phyloP scores from a whole-genome alignment of 2,797 vertebrate species.

The Girardinus metallicus region DNA sequence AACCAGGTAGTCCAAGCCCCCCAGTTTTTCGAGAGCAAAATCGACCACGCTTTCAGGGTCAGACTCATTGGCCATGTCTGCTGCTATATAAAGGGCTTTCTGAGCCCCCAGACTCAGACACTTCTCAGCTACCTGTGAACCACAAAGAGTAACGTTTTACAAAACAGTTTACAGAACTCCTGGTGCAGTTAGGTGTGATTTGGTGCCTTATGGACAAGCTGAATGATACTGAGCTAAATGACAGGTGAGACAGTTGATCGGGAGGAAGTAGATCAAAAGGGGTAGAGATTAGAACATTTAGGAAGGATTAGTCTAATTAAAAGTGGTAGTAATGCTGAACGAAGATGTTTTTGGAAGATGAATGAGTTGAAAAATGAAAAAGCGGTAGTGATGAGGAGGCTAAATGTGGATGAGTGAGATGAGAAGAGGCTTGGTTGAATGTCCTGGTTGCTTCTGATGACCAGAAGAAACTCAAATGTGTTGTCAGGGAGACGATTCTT shows the following conservation, averaged over 20 bases:
- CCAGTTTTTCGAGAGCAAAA: conserved; percentile 85
- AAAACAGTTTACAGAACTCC: background rate
- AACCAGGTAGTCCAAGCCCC: conserved; percentile 87
- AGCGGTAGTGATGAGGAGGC: too few species aligned
- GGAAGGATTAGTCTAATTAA: background rate
- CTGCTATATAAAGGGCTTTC: conserved; percentile 81
- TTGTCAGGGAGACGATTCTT: too few species aligned
- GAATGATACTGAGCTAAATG: background rate
- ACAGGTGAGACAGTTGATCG: background rate
- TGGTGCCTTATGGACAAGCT: background rate
- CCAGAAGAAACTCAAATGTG: too few species aligned
- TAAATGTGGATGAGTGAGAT: too few species aligned
- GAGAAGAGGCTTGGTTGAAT: too few species aligned
- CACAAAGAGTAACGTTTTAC: conserved; percentile 2
- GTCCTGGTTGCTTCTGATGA: too few species aligned
- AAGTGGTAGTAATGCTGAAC: background rate
- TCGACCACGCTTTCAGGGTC: conserved; percentile 82
- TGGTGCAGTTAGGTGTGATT: background rate
- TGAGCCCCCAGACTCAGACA: conserved; percentile 82
- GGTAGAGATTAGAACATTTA: background rate
- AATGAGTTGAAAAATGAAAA: too few species aligned
- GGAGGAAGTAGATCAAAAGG: background rate
- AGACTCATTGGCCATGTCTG: conserved; percentile 82
- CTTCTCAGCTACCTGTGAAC: conserved; percentile 28
- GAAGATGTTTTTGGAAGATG: too few species aligned